Evolutionary conservation across 2,113 vertebrate species (phyloP).

Genomic region (Eulacestoma nigropectus): DNA sequence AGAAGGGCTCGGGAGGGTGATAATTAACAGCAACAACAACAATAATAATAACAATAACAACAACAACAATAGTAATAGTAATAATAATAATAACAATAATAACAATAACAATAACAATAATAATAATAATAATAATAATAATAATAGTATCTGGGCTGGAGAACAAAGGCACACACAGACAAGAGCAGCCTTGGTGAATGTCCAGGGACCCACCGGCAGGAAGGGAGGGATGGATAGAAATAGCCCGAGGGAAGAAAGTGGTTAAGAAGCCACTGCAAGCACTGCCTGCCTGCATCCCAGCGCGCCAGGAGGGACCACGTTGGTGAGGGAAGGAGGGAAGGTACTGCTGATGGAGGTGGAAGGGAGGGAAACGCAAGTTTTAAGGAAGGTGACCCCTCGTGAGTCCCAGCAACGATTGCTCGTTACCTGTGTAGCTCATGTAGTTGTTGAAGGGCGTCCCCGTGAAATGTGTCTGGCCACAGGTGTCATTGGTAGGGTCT

Average conservation of each 20-base stretch:
- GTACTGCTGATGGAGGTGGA: accelerated
- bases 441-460: conserved; percentile 93
- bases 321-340: background rate
- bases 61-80: background rate
- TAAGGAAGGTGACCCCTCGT: background rate
- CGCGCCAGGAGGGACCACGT: accelerated
- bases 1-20: background rate
- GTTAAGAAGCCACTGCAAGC: background rate
- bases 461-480: conserved; percentile 79
- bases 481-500: conserved; percentile 84
- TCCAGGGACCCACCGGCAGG: background rate
- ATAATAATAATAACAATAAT: background rate
- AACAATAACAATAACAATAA: no score
- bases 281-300: background rate
- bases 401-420: accelerated
- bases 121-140: background rate
- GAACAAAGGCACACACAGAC: background rate
- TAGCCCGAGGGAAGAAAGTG: background rate
- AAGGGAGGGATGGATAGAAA: background rate
- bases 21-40: background rate
- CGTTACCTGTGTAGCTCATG: conserved; percentile 94
- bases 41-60: background rate
- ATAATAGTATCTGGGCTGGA: background rate
- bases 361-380: background rate
- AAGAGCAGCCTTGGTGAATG: background rate